Evolutionary conservation across 2,113 vertebrate genomes (phyloP).

Genomic region (Lampris megalopsis): DNA sequence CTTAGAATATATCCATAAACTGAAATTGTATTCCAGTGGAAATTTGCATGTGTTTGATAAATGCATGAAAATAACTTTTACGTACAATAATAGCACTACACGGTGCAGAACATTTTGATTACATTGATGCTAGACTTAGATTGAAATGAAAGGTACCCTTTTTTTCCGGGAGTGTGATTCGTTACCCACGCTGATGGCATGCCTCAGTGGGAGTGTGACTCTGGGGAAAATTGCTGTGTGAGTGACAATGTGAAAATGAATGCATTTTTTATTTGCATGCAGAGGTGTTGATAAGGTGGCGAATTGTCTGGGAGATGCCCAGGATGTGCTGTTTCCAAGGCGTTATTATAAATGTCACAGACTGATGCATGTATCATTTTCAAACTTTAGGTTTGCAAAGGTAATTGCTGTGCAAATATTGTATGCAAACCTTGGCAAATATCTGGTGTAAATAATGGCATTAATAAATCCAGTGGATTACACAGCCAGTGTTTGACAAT

Average conservation of each 20-base stretch:
- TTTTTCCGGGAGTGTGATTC: constrained; percentile 57
- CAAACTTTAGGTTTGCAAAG: constrained; percentile 42
- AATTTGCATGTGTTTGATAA: constrained; percentile 37
- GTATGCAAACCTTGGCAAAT: constrained; percentile 10
- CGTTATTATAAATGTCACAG: constrained; percentile 30
- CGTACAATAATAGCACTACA: constrained; percentile 23
- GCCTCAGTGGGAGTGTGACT: constrained; percentile 52
- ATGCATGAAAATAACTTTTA: constrained; percentile 50
- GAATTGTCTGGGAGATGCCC: constrained; percentile 49
- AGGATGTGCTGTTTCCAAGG: constrained; percentile 39
- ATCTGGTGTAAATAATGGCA: constrained; percentile 22
- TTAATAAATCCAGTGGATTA: constrained; percentile 20
- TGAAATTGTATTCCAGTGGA: constrained; percentile 25
- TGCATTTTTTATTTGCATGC: constrained; percentile 54
- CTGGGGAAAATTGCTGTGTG: constrained; percentile 27
- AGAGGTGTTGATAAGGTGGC: constrained; percentile 64
- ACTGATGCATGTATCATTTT: constrained; percentile 54
- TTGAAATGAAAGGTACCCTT: constrained; percentile 61
- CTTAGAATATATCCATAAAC: constrained; percentile 20
- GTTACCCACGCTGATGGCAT: constrained; percentile 60
- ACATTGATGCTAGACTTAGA: constrained; percentile 40
- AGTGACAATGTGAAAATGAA: constrained; percentile 69
- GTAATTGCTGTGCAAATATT: constrained; percentile 51
- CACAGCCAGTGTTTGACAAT: constrained; percentile 33
- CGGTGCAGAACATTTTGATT: constrained; percentile 53